Conservation (phyloP, 2,797 vertebrate species). For the Megaceryle alcyon region DNA sequence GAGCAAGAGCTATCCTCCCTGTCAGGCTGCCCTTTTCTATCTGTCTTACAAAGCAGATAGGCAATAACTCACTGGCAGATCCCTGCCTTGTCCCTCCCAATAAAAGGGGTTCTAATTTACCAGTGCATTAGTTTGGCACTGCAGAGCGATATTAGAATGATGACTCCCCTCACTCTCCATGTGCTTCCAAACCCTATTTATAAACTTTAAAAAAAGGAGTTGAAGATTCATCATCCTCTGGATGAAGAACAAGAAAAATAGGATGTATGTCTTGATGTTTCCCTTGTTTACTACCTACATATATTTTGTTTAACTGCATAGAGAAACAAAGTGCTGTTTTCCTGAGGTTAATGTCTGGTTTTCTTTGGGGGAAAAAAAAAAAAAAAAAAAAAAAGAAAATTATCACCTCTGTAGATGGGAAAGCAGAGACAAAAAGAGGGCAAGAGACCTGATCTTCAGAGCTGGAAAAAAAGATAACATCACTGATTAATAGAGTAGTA, state of each 20-base stretch:
- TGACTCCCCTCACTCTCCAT: background rate
- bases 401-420: background rate
- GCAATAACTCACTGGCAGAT: constrained; percentile 11
- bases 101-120: constrained; percentile 41
- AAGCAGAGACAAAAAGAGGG: background rate
- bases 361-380: background rate
- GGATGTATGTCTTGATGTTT: background rate
- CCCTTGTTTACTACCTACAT: background rate
- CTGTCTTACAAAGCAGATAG: background rate
- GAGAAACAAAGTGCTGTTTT: background rate
- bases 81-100: background rate
- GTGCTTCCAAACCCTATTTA: background rate
- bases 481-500: background rate
- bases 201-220: background rate
- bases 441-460: background rate
- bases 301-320: background rate
- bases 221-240: background rate
- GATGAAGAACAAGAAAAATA: background rate
- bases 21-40: constrained; percentile 33
- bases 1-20: background rate
- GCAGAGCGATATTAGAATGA: background rate
- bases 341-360: background rate
- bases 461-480: background rate
- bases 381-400: background rate
- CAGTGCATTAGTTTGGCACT: background rate